These are phyloP conservation scores for Anser brachyrhynchus DNA, from an alignment of 2,113 vertebrate genomes.

Conservation along the genomic window DNA sequence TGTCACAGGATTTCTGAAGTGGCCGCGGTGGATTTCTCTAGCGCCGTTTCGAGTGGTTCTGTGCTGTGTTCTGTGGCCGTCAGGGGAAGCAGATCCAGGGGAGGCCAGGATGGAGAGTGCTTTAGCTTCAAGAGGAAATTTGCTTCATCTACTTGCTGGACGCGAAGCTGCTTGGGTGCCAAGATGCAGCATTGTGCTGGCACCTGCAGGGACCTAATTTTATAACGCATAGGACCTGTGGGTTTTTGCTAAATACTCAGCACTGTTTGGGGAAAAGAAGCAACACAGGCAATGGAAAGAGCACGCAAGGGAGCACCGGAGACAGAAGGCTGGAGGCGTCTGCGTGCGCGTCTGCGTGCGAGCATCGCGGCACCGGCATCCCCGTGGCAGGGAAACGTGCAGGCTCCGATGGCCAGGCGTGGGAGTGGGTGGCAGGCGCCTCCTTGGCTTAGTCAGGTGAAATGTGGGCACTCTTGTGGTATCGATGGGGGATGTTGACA, in stretches of 20 bases:
- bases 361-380: background rate
- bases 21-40: conserved; percentile 12
- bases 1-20: conserved; percentile 57
- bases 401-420: conserved; percentile 32
- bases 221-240: background rate
- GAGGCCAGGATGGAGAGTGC: background rate
- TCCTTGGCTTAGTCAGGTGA: background rate
- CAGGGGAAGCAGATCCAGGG: background rate
- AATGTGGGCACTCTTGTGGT: background rate
- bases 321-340: conserved; percentile 55
- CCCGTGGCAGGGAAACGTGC: conserved; percentile 25
- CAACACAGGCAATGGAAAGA: conserved; percentile 33
- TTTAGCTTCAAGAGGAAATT: conserved; percentile 44
- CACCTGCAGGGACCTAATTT: conserved; percentile 44
- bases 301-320: conserved; percentile 18
- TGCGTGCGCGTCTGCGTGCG: background rate
- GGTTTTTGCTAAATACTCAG: conserved; percentile 35
- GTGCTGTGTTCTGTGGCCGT: background rate
- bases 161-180: conserved; percentile 16
- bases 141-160: background rate
- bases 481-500: background rate
- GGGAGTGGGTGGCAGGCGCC: background rate
- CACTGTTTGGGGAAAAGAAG: background rate
- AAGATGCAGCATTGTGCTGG: conserved; percentile 19
- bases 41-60: background rate